Conservation (phyloP, 2,888 invertebrate species). For the Melipona bicolor region DNA sequence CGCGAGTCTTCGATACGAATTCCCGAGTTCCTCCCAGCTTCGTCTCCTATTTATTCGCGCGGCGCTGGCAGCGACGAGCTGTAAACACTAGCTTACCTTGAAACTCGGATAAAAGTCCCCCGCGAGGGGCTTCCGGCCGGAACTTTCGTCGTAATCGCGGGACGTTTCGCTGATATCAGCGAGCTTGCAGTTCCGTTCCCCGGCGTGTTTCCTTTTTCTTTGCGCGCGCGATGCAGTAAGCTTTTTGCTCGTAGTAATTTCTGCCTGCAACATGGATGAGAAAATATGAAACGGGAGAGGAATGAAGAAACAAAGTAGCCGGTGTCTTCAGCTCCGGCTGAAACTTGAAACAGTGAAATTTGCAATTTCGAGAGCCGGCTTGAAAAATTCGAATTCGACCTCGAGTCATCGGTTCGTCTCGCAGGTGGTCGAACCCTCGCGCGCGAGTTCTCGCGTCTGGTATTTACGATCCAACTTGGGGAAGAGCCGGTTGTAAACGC, state of each 20-base stretch:
- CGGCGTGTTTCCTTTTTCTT: background rate
- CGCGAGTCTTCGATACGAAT: conserved; percentile 32
- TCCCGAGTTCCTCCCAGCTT: conserved; percentile 47
- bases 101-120: conserved; percentile 36
- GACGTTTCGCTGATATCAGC: background rate
- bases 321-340: background rate
- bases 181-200: background rate
- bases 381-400: conserved; percentile 14
- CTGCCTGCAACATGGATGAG: background rate
- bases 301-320: background rate
- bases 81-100: conserved; percentile 19
- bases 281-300: background rate
- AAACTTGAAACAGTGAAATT: too few relatives aligned
- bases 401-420: conserved; percentile 12
- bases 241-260: conserved; percentile 9
- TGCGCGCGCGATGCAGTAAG: background rate
- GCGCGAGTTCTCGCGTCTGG: conserved; percentile 10
- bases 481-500: conserved; percentile 5
- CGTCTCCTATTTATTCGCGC: conserved; percentile 15
- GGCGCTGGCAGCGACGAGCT: background rate
- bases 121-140: conserved; percentile 1
- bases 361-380: background rate
- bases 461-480: conserved; percentile 32
- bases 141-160: conserved; percentile 27
- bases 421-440: conserved; percentile 16